Conservation (phyloP, 2,888 invertebrate genomes). For the Sinopyrophorus schimmeli region DNA sequence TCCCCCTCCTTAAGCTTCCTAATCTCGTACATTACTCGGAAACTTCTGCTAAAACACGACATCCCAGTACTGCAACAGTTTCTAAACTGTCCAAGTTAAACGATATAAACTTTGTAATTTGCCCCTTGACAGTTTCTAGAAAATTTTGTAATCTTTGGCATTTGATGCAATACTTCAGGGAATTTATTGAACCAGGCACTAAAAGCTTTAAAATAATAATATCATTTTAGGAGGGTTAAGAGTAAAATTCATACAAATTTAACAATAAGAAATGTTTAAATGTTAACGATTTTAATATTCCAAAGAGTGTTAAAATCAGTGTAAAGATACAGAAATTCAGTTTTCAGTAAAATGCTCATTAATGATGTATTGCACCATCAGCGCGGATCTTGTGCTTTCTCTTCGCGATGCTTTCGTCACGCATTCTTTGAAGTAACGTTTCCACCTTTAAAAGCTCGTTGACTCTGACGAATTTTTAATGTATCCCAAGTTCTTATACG, state of each 20-base stretch:
- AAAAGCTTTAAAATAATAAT: no score
- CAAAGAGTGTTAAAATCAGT: no score
- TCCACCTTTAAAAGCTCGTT: conserved; percentile 37
- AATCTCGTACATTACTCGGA: conserved; percentile 18
- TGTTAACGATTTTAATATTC: no score
- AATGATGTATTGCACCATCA: conserved; percentile 32
- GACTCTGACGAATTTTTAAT: conserved; percentile 30
- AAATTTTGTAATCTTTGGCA: conserved; percentile 33
- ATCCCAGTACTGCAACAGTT: conserved; percentile 14
- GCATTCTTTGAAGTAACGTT: conserved; percentile 36
- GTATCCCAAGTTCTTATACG: conserved; percentile 30
- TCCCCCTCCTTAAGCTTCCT: no score
- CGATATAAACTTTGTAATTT: conserved; percentile 42
- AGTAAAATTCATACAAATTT: no score
- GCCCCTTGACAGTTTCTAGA: conserved; percentile 40
- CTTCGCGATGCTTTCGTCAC: conserved; percentile 34
- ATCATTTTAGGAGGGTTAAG: no score
- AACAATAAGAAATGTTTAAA: no score
- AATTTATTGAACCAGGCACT: no score
- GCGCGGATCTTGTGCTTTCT: conserved; percentile 17
- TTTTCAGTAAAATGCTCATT: conserved; percentile 28
- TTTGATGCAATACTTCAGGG: conserved; percentile 21
- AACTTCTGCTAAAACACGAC: conserved; percentile 8
- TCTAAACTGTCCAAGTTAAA: conserved; percentile 30
- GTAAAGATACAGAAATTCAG: no score